Evolutionary conservation across 1,140 invertebrate genomes (phyloP), one percentile per base, ranked within the genome.

Genomic region (Hyposmocoma kahamanoa): DNA sequence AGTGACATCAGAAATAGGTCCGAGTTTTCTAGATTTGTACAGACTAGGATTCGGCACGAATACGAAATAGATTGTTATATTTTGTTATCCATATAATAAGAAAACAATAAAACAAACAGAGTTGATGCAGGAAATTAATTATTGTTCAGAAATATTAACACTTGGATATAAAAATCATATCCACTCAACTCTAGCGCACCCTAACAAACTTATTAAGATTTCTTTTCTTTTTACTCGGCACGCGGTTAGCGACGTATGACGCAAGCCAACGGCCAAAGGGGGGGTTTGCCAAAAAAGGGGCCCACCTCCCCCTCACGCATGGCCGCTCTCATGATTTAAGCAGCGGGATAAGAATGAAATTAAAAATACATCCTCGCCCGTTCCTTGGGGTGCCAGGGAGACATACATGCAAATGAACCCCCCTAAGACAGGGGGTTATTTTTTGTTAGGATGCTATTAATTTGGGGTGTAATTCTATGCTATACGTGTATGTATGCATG

Each of bases 161-260:
- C n/a, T n/a, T n/a, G n/a, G n/a, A n/a, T n/a, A n/a, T n/a, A n/a
- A n/a, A n/a, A n/a, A n/a, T 42, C 67, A 44, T 55, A 64, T 84
- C 80, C 78, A 71, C 54, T 56, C 13, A 47, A 67, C n/a, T 2
- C 67, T 52, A 61, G 47, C 72, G 61, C 66, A 59, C 74, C 77
- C 76, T 82, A 81, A 83, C 81, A 83, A 84, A 84, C 81, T 84
- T 84, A 84, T 84, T 84, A 84, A 84, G 81, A 81, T 81, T 83
- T 83, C 78, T 81, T 83, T 84, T 84, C 81, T 84, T 84, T 84
- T 81, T 81, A 77, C 74, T 72, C 72, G 70, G 73, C 74, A 78
- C 81, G 81, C 72, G 81, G 81, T 81, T 83, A 84, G 75, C 78
- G 81, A 84, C 77, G 81, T 84, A 84, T 84, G 81, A 84, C 78